Base-by-base conservation (phyloP, 2,113 vertebrate genomes). In the Lepisosteus osseus region DNA sequence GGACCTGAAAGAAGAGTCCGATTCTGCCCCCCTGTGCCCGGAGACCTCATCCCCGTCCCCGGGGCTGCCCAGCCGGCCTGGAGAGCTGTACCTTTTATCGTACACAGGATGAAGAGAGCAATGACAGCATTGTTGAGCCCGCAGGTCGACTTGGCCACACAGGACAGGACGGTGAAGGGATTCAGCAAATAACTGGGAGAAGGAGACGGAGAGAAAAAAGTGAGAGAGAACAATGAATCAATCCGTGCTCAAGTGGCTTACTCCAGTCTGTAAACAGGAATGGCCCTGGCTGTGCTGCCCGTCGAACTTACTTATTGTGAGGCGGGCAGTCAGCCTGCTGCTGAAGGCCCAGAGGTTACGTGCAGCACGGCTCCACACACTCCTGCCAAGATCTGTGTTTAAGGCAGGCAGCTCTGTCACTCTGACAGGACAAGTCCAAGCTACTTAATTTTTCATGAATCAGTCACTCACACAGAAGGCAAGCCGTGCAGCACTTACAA, bases 111-210 rank as follows among this genome's bases (percentile, higher is more conserved):
- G 90, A 98, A 98, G 85, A 98, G 89, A 4, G 95, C 91, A 70
- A 95, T 87, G 78, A 98, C 76, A 6, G 95, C 87, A 57, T 99
- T 99, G 91, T 98, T 97, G 83, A 99, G 93, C 66, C 95, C 90
- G 0, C 96, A 97, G 29, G 97, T 99, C 2, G 96, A 98, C 89
- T 98, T 98, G 75, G 97, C 97, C 63, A 99, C 95, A 75, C 97
- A 99, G 76, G 96, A 99, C 76, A 98, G 88, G 86, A 99, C 86
- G 61, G 94, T 96, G 85, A 97, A 99, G 8, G 97, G 97, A 86
- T 98, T 98, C 86, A 99, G 79, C 77, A 99, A 88, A 77, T 99
- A 99, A 86, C 97, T 99, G 87, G 8, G 87, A 84, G 29, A 29
- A 29, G 76, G 29, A 29, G 86, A 1, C 79, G 79, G 54, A 86